Conservation (phyloP, 92 coral and sea anemone genomes). For the Zoanthus sociatus region DNA sequence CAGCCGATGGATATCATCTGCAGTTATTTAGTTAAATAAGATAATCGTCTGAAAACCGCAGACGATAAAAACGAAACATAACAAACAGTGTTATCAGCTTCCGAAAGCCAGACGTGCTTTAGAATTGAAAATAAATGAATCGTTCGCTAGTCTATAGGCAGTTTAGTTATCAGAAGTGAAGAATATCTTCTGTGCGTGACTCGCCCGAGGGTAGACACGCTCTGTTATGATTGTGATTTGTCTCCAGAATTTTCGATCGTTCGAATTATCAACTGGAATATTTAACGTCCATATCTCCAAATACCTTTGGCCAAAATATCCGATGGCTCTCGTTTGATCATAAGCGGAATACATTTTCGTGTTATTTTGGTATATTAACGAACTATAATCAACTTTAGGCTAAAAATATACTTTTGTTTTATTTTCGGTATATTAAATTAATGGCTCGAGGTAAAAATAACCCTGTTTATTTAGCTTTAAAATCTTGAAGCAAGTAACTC, state of each 20-base stretch:
- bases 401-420: too few relatives aligned
- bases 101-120: not conserved
- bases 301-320: not conserved
- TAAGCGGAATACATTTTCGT: too few relatives aligned
- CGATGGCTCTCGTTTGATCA: not conserved
- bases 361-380: too few relatives aligned
- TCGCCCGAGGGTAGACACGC: not conserved
- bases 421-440: too few relatives aligned
- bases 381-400: too few relatives aligned
- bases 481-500: too few relatives aligned
- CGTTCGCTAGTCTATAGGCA: not conserved
- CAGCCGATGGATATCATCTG: not conserved
- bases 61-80: not conserved
- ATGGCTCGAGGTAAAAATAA: too few relatives aligned
- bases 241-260: not conserved
- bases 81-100: constrained; percentile 5
- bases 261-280: not conserved
- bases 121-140: not conserved
- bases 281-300: not conserved
- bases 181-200: constrained; percentile 4
- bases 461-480: too few relatives aligned
- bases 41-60: constrained; percentile 5
- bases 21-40: not conserved
- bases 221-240: not conserved
- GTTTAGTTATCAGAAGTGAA: not conserved